Base-by-base conservation (phyloP, 2,113 vertebrate genomes). In the Himantopus leucocephalus region DNA sequence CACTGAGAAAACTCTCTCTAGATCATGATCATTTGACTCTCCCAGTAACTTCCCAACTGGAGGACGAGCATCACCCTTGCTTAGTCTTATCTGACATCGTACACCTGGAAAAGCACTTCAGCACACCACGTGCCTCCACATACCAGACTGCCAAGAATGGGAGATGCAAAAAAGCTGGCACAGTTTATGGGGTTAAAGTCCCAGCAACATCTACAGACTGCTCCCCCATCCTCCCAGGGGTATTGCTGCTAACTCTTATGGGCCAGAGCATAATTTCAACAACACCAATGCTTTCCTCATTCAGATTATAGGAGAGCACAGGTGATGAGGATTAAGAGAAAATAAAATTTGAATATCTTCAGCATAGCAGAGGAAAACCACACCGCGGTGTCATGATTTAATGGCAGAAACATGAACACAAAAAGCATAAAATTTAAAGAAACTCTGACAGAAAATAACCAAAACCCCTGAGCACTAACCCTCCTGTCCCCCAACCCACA, bases 251-350 rank as follows among this genome's bases (percentile, higher is more conserved):
- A 55, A 71, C n/a, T 56, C 47, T 53, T 60, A n/a, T 1, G 30
- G 75, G 52, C 22, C 68, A 52, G 24, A 67, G 41, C 4, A 3
- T 50, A 58, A 85, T 41, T 96, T 72, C 79, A 88, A 70, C 50
- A 55, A n/a, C 3, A 6, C 3, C 43, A 68, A 26, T 63, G 64
- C 48, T 43, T 55, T 75, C 56, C 64, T 67, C 59, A 35, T 94
- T 85, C n/a, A 80, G 50, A 89, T 63, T 43, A 68, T 16, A 22
- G 47, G 78, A 94, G 27, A 85, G 80, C 86, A 97, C 97, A 97
- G 97, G 97, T 97, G 97, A 96, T 79, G 72, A 95, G 97, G 95
- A 98, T 97, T 97, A 97, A 88, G 88, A 71, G 30, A 91, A 94
- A 43, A 94, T 92, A 24, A 64, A 85, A 95, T 96, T 72, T 97